Evolutionary conservation across 2,888 invertebrate species (phyloP).

Genomic region (Neuroscelio doddi): DNA sequence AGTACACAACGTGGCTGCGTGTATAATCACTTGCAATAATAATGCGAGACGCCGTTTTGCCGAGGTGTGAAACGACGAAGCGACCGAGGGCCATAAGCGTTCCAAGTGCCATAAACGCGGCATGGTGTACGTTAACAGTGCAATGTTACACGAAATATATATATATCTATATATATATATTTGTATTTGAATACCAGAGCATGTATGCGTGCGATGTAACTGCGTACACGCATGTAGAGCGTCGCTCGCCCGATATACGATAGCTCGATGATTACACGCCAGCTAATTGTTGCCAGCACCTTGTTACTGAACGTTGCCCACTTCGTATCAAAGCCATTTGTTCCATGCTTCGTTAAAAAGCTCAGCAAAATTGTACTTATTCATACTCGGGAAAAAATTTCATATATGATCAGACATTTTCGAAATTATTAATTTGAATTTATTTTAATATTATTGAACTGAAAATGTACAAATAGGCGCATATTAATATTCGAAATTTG

Average conservation of each 20-base stretch:
- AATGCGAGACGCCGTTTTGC: slow-evolving; percentile 49
- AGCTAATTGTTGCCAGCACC: slow-evolving; percentile 47
- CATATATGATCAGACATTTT: no score
- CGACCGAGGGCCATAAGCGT: slow-evolving; percentile 42
- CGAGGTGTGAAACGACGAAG: slow-evolving; percentile 56
- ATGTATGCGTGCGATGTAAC: slow-evolving; percentile 17
- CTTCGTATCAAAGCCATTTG: background rate
- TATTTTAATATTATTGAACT: no score
- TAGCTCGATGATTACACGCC: slow-evolving; percentile 43
- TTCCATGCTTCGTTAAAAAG: background rate
- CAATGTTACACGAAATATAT: slow-evolving; percentile 24
- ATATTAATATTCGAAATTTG: no score
- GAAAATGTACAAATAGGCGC: no score
- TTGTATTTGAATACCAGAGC: slow-evolving; percentile 25
- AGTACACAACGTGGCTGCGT: slow-evolving; percentile 58
- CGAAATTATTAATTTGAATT: no score
- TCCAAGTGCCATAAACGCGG: slow-evolving; percentile 51
- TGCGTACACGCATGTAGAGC: slow-evolving; percentile 27
- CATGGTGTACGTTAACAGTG: slow-evolving; percentile 37
- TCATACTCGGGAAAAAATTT: background rate
- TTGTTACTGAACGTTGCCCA: slow-evolving; percentile 25
- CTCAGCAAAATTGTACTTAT: background rate
- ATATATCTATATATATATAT: slow-evolving; percentile 22
- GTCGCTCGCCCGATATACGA: slow-evolving; percentile 28
- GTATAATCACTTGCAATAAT: slow-evolving; percentile 64